Evolutionary conservation across 92 coral and sea anemone species (phyloP).

Genomic region (Palythoa grandiflora): DNA sequence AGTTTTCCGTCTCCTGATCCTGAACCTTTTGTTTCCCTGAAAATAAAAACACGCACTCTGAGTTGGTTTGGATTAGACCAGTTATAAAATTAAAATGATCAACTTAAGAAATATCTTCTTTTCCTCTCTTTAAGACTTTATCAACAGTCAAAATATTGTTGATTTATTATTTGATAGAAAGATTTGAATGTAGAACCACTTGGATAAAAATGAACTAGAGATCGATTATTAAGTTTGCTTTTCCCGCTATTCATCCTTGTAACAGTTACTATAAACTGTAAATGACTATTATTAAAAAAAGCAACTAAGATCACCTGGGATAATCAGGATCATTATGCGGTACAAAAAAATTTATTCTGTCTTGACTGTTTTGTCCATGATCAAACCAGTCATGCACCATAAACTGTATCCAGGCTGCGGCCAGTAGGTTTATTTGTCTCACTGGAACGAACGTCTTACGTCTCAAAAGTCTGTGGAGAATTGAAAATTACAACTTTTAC

Average conservation of each 20-base stretch:
- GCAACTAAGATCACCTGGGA: background rate
- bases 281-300: no score
- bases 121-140: no score
- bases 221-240: no score
- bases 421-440: constrained; percentile 78
- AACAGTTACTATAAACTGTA: no score
- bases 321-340: constrained; percentile 52
- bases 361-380: constrained; percentile 65
- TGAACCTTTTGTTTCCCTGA: background rate
- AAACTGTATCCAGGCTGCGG: constrained; percentile 87
- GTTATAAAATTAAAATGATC: no score
- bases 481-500: background rate
- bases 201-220: no score
- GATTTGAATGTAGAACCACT: no score
- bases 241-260: no score
- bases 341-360: constrained; percentile 60
- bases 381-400: constrained; percentile 93
- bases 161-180: no score
- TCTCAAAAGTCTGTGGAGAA: constrained; percentile 56
- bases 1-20: background rate
- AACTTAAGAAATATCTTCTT: no score
- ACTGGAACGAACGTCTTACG: constrained; percentile 78
- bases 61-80: no score
- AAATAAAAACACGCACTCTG: background rate
- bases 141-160: no score